These are phyloP conservation scores for Sciaenops ocellatus DNA, from an alignment of 2,797 vertebrate genomes.

Conservation along the genomic window DNA sequence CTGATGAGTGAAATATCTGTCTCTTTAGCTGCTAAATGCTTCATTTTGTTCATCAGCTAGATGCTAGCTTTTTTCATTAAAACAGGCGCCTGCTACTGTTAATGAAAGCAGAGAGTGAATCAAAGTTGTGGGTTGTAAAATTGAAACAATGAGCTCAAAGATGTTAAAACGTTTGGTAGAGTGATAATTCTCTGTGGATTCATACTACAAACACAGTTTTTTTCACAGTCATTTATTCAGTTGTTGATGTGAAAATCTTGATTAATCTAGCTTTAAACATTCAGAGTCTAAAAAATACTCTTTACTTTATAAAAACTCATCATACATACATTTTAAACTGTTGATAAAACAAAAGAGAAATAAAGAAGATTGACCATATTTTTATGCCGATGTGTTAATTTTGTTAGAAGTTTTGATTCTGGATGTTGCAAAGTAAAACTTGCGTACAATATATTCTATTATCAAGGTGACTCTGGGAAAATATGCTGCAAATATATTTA, in stretches of 20 bases:
- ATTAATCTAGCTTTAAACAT: background rate
- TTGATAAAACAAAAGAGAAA: background rate
- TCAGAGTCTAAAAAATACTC: background rate
- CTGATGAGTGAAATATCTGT: background rate
- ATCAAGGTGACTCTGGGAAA: background rate
- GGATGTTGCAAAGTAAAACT: background rate
- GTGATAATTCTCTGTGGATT: background rate
- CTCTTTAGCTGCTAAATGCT: background rate
- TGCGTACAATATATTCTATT: background rate
- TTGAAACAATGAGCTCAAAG: slow-evolving; percentile 3
- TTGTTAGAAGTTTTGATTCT: background rate
- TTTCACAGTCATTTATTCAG: background rate
- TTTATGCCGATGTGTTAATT: background rate
- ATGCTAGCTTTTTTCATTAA: background rate
- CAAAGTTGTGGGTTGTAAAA: background rate
- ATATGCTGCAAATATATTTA: slow-evolving; percentile 1
- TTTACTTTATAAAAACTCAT: background rate
- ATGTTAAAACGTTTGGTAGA: background rate
- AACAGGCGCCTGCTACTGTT: background rate
- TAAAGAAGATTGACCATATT: background rate
- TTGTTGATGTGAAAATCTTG: background rate
- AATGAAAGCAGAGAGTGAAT: background rate
- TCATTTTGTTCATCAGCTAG: too few relatives aligned
- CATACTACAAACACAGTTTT: background rate
- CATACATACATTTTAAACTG: background rate